phyloP scores from a whole-genome alignment of 2,113 vertebrate genomes.

The Ctenodactylus gundi region DNA sequence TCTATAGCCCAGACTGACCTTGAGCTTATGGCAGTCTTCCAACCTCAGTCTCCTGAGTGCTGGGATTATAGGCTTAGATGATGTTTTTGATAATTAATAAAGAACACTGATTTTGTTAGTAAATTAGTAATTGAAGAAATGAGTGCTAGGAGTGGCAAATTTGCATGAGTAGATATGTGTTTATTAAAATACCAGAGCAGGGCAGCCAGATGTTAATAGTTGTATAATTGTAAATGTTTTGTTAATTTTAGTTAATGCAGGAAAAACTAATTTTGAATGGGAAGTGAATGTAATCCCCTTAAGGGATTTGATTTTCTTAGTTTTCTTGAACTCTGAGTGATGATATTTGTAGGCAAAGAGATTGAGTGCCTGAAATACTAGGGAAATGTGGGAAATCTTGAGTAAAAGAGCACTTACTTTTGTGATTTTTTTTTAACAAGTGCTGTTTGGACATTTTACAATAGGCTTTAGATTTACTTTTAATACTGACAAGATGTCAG shows the following conservation, averaged over 20 bases:
- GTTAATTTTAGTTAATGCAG: constrained; percentile 27
- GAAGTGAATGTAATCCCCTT: neutral
- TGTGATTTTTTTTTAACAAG: neutral
- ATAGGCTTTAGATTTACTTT: constrained; percentile 41
- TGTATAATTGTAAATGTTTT: neutral
- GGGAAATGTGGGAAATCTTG: neutral
- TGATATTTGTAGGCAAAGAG: neutral
- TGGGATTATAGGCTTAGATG: no score
- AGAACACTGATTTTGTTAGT: constrained; percentile 10
- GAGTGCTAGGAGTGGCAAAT: neutral
- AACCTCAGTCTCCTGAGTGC: no score
- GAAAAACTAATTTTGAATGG: constrained; percentile 10
- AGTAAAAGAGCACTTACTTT: constrained; percentile 11
- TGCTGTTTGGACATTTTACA: neutral
- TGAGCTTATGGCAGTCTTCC: no score
- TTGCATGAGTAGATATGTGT: neutral
- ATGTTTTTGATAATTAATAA: neutral
- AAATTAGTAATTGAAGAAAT: constrained; percentile 20
- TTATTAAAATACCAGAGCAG: neutral
- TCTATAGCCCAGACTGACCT: no score
- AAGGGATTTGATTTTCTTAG: constrained; percentile 30
- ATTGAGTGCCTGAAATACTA: neutral
- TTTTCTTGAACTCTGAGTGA: neutral
- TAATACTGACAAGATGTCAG: constrained; percentile 4
- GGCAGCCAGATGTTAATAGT: neutral